These are phyloP conservation scores for Eubasilissa regina DNA, from an alignment of 1,140 invertebrate species.

Conservation along the genomic window DNA sequence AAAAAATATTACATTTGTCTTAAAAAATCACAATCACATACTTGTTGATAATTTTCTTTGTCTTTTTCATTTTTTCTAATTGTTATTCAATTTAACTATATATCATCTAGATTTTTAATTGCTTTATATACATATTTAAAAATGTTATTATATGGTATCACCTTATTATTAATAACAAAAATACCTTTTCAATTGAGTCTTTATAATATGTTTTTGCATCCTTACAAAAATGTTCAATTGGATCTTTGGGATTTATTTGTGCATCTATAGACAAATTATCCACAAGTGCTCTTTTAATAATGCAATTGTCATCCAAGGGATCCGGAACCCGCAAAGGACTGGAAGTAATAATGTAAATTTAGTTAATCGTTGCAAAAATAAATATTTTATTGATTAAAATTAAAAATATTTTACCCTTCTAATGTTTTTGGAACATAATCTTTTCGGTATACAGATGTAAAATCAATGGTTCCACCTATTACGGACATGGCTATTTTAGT, in stretches of 20 bases:
- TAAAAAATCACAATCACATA: too few relatives aligned
- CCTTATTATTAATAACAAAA: background rate
- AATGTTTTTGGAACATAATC: conserved; percentile 28
- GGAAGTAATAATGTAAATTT: conserved; percentile 4
- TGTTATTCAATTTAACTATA: too few relatives aligned
- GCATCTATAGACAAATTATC: conserved; percentile 5
- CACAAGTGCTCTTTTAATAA: conserved; percentile 21
- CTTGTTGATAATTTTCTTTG: too few relatives aligned
- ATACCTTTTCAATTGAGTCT: conserved; percentile 20
- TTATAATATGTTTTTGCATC: conserved; percentile 13
- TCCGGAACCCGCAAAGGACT: conserved; percentile 23
- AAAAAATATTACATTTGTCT: too few relatives aligned
- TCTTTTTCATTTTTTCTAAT: too few relatives aligned
- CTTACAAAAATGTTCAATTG: conserved; percentile 35
- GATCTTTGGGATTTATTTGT: conserved; percentile 16
- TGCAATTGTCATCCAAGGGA: conserved; percentile 31
- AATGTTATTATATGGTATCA: too few relatives aligned
- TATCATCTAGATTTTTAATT: too few relatives aligned
- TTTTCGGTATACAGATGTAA: conserved; percentile 28
- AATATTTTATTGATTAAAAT: conserved; percentile 12
- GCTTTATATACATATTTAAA: too few relatives aligned
- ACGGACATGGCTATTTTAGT: conserved; percentile 31
- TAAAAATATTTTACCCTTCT: background rate
- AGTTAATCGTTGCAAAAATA: background rate
- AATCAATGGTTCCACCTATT: conserved; percentile 44